Conservation (phyloP, 2,113 vertebrate genomes). For the Chitala chitala region DNA sequence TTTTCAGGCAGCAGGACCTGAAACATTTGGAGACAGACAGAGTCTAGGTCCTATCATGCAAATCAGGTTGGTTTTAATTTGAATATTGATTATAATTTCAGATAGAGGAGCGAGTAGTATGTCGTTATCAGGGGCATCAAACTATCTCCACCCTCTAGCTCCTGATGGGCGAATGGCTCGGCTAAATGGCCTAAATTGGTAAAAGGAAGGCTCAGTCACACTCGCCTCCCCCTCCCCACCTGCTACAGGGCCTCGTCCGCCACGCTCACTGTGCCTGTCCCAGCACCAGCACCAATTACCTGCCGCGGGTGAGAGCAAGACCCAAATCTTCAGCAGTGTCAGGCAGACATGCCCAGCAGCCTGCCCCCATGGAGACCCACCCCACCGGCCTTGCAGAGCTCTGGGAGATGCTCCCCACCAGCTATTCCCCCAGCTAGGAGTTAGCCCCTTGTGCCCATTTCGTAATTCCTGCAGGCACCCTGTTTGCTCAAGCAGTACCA, state of each 20-base stretch:
- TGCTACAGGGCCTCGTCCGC: conserved; percentile 54
- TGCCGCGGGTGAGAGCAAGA: conserved; percentile 52
- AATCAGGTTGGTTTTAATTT: neutral
- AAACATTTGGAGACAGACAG: neutral
- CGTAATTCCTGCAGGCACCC: neutral
- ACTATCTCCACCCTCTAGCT: conserved; percentile 44
- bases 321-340: conserved; percentile 78
- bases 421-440: neutral
- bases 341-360: conserved; percentile 73
- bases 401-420: neutral
- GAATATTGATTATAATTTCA: neutral
- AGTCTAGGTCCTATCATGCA: neutral
- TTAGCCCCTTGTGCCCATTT: neutral
- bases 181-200: conserved; percentile 73
- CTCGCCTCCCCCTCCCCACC: conserved; percentile 46
- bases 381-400: neutral
- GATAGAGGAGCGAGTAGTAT: conserved; percentile 34
- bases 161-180: conserved; percentile 42
- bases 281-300: conserved; percentile 76
- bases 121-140: conserved; percentile 24
- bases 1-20: neutral
- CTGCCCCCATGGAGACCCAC: conserved; percentile 38
- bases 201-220: conserved; percentile 58
- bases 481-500: neutral
- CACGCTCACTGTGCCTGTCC: conserved; percentile 60